Evolutionary conservation across 1,140 invertebrate genomes (phyloP).

Genomic region (Papilio polyxenes): DNA sequence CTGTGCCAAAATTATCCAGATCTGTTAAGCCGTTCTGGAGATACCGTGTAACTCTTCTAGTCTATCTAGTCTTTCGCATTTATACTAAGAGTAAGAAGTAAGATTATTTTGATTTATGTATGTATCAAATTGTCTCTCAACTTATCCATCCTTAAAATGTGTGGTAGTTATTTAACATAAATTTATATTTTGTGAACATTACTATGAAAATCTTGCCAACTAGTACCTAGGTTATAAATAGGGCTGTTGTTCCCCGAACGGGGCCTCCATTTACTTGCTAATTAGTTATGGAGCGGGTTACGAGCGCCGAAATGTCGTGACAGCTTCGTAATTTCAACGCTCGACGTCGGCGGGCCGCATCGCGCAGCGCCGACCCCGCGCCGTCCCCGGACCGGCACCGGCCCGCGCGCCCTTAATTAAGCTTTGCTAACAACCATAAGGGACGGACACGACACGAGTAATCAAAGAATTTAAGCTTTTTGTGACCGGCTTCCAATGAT

Average conservation of each 20-base stretch:
- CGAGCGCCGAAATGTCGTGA: conserved; percentile 39
- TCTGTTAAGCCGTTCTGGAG: too few species aligned
- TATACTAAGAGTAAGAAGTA: too few species aligned
- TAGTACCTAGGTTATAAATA: conserved; percentile 32
- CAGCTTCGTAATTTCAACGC: conserved; percentile 34
- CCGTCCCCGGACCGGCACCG: conserved; percentile 16
- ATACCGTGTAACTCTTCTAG: too few species aligned
- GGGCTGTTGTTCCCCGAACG: not conserved
- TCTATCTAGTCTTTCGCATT: too few species aligned
- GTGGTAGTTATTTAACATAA: not conserved
- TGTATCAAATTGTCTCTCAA: not conserved
- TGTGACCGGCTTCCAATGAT: too few species aligned
- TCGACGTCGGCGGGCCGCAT: conserved; percentile 23
- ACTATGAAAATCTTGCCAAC: conserved; percentile 8
- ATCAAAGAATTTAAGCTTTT: not conserved
- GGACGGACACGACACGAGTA: conserved; percentile 1
- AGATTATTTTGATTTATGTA: not conserved
- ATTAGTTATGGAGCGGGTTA: conserved; percentile 39
- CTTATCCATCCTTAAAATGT: too few species aligned
- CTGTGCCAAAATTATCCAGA: too few species aligned
- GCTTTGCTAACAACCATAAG: not conserved
- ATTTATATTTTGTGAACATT: not conserved
- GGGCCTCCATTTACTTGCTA: conserved; percentile 32
- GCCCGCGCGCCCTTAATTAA: conserved; percentile 22
- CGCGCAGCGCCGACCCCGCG: not conserved